Evolutionary conservation across 2,888 invertebrate species (phyloP).

Genomic region (Drosophila gaucha): DNA sequence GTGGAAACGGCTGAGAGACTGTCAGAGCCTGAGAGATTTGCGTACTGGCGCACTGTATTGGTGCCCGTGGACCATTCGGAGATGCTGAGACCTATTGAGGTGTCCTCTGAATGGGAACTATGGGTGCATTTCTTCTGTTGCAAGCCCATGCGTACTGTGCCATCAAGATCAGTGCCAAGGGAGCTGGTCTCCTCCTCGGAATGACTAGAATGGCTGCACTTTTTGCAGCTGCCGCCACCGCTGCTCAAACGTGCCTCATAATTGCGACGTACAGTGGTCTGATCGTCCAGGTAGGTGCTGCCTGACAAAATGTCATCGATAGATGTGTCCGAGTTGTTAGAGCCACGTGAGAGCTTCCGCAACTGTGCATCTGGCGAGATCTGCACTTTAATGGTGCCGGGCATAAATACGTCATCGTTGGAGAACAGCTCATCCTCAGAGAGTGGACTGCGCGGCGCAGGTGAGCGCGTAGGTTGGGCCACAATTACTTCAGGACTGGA

Average conservation of each 20-base stretch:
- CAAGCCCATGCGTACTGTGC: conserved; percentile 91
- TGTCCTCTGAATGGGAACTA: conserved; percentile 94
- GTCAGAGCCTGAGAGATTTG: conserved; percentile 90
- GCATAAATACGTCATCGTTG: conserved; percentile 87
- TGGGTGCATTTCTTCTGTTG: conserved; percentile 93
- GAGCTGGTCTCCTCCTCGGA: conserved; percentile 91
- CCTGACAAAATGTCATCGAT: conserved; percentile 87
- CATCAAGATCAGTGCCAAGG: conserved; percentile 91
- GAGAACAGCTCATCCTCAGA: conserved; percentile 87
- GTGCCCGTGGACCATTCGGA: conserved; percentile 96
- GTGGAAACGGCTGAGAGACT: conserved; percentile 87
- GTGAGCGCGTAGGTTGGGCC: conserved; percentile 87
- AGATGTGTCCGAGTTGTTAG: conserved; percentile 88
- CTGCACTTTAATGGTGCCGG: conserved; percentile 86
- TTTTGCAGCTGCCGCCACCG: conserved; percentile 86
- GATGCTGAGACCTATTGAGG: conserved; percentile 93
- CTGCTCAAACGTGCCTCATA: conserved; percentile 85
- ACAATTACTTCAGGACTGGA: conserved; percentile 86
- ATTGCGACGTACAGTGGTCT: conserved; percentile 85
- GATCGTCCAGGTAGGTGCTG: conserved; percentile 87
- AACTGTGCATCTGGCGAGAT: conserved; percentile 86
- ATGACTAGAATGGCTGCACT: conserved; percentile 89
- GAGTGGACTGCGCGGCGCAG: conserved; percentile 87
- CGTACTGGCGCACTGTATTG: conserved; percentile 92
- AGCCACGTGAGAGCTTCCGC: conserved; percentile 85